Evolutionary conservation across 2,888 invertebrate genomes (phyloP), one percentile per base, ranked within the genome.

Genomic region (Melangyna quadrimaculata): DNA sequence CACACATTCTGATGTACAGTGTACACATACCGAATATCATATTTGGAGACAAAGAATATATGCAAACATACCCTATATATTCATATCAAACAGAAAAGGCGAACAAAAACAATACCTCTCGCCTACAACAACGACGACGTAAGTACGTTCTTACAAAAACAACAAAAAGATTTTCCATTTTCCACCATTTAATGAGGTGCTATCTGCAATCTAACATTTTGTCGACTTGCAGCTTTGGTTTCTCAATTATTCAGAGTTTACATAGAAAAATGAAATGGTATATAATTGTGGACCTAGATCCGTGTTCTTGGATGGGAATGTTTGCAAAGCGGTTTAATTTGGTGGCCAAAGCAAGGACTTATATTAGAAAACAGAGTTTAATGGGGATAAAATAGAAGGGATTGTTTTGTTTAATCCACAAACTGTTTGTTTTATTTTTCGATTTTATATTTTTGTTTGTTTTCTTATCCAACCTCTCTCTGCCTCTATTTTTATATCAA

Each of bases 281-380:
- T 53, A 22, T 27, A 51, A 67, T 57, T 61, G 53, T 78, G 48
- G 37, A 61, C 32, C 69, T 63, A 43, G 27, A 40, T 61, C 45
- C 5, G n/a, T 35, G 37, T 37, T 63, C 74, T 83, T 55, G 65
- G 59, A 51, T 83, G 45, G 65, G 59, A 51, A 53, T 79, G 71
- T 84, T 74, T 84, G 79, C 59, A 37, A 69, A 78, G 75, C 79
- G 79, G 79, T 84, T 79, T 59, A 71, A 71, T 84, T 84, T 79
- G 71, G 75, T 79, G 71, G 74, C 67, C 71, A 59, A 67, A 63
- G 55, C 71, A 59, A 71, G 61, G 83, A 57, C 67, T 79, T 74
- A 65, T 77, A 65, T 77, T 51, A 59, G 79, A 70, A 61, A 6
- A 40, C 32, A 35, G 63, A 24, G 29, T 70, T 70, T 72, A 77